phyloP scores from a whole-genome alignment of 2,797 vertebrate genomes.

The Parauchenoglanis punctatus region DNA sequence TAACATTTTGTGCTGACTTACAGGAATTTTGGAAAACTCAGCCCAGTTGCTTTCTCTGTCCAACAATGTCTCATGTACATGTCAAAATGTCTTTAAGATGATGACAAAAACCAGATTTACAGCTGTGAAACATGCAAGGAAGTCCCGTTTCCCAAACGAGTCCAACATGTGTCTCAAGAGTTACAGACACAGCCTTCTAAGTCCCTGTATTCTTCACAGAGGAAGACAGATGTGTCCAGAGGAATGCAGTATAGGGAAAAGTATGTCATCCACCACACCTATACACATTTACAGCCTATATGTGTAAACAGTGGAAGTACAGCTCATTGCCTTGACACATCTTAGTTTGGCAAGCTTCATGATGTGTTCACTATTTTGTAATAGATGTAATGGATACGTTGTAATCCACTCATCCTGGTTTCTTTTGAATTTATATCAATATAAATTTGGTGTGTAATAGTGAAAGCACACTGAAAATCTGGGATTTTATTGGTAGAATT shows the following conservation, averaged over 20 bases:
- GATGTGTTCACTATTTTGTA: neutral
- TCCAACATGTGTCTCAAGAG: neutral
- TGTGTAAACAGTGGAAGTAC: neutral
- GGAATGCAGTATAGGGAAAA: slow-evolving; percentile 29
- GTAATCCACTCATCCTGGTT: neutral
- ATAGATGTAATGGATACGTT: neutral
- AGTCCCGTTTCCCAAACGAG: slow-evolving; percentile 1
- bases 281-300: slow-evolving; percentile 4
- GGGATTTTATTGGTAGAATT: too few relatives aligned
- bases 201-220: slow-evolving; percentile 17
- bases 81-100: neutral
- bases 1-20: neutral
- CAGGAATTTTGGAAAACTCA: neutral
- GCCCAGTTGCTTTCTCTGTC: neutral
- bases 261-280: neutral
- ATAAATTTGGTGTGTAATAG: too few relatives aligned
- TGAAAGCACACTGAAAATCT: too few relatives aligned
- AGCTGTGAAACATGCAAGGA: slow-evolving; percentile 13
- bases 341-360: neutral
- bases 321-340: neutral
- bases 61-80: neutral
- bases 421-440: too few relatives aligned
- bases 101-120: neutral
- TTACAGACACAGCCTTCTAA: neutral
- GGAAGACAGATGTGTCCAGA: slow-evolving; percentile 52